These are phyloP conservation scores for Malthinus flaveolus DNA, from an alignment of 2,888 invertebrate species.

Conservation along the genomic window DNA sequence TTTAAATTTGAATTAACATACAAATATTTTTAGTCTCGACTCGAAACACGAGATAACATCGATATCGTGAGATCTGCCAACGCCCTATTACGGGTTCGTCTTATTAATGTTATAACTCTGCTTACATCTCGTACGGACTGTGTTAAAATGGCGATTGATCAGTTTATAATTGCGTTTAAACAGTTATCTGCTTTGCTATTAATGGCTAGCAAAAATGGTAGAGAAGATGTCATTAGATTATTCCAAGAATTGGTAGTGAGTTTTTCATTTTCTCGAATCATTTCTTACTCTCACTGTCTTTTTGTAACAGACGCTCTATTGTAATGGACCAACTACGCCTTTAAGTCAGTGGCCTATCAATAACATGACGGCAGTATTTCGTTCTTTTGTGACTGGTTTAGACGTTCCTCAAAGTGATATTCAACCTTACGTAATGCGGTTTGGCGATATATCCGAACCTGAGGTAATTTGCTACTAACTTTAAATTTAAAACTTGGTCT, in stretches of 20 bases:
- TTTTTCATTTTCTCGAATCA: neutral
- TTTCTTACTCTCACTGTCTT: neutral
- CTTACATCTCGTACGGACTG: slow-evolving; percentile 39
- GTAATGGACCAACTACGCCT: neutral
- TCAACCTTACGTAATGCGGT: slow-evolving; percentile 45
- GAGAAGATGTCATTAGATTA: slow-evolving; percentile 51
- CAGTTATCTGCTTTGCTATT: slow-evolving; percentile 48
- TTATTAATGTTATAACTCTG: slow-evolving; percentile 47
- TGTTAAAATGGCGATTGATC: slow-evolving; percentile 41
- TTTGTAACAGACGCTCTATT: no score
- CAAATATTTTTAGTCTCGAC: slow-evolving; percentile 36
- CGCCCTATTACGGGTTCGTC: slow-evolving; percentile 44
- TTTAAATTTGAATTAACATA: slow-evolving; percentile 1
- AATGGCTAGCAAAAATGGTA: slow-evolving; percentile 48
- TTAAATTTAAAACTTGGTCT: neutral
- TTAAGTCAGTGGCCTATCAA: slow-evolving; percentile 49
- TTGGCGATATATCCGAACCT: no score
- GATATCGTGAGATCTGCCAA: slow-evolving; percentile 49
- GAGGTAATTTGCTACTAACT: neutral
- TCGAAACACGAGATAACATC: slow-evolving; percentile 47
- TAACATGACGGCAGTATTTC: slow-evolving; percentile 43
- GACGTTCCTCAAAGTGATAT: slow-evolving; percentile 43
- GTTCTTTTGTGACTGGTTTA: slow-evolving; percentile 42
- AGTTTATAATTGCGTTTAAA: slow-evolving; percentile 39
- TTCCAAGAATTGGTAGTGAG: slow-evolving; percentile 52